Conservation (phyloP, 2,113 vertebrate genomes). For the Pangasianodon gigas region DNA sequence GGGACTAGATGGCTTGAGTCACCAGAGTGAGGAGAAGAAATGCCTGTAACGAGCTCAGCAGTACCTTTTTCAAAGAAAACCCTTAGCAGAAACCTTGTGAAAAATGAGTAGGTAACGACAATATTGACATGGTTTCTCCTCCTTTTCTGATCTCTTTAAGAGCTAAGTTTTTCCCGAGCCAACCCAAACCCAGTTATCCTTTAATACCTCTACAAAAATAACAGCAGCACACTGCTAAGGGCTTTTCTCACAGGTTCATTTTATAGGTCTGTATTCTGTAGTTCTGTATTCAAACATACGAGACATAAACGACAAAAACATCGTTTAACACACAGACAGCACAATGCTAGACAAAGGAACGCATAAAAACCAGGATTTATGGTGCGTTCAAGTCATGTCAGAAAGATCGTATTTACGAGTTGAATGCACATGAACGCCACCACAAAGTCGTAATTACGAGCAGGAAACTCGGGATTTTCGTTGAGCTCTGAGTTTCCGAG, state of each 20-base stretch:
- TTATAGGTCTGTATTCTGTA: background rate
- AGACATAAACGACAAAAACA: background rate
- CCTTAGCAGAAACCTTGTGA: constrained; percentile 49
- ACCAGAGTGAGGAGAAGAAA: background rate
- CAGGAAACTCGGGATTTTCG: no score
- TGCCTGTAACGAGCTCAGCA: background rate
- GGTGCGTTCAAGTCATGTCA: no score
- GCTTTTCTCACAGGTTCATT: background rate
- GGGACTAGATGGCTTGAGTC: background rate
- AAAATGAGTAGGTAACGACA: constrained; percentile 62
- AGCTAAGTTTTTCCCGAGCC: constrained; percentile 50
- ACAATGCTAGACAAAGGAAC: no score
- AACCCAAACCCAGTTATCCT: constrained; percentile 59
- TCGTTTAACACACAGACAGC: background rate
- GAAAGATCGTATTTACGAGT: no score
- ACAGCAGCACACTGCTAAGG: background rate
- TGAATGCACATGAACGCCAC: no score
- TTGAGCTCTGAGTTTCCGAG: no score
- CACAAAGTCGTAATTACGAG: no score
- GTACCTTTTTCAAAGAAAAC: constrained; percentile 30
- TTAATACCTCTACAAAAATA: constrained; percentile 8
- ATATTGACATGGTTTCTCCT: constrained; percentile 52
- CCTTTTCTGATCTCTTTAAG: constrained; percentile 38
- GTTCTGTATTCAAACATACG: no score
- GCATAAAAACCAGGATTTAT: no score